Evolutionary conservation across 1,140 invertebrate genomes (phyloP), one percentile per base, ranked within the genome.

Genomic region (Drosophila miranda): DNA sequence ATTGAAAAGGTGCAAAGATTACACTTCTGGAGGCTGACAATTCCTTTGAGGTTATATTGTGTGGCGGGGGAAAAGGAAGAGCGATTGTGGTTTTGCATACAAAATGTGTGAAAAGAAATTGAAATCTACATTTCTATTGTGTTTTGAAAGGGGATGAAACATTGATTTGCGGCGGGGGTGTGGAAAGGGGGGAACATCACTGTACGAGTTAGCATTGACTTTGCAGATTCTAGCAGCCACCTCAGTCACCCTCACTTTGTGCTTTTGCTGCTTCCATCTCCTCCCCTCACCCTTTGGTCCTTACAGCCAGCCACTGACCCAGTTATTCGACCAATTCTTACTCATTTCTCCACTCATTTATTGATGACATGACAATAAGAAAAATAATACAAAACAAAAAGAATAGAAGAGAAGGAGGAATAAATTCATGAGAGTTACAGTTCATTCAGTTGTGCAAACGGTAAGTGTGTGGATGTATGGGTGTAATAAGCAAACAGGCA

Each of bases 51-150:
- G 55, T 80, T 84, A 79, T 62, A 71, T 80, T 80, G 61, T 80
- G 61, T 61, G 53, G 56, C 1, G 11, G 23, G n/a, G n/a, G n/a
- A n/a, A n/a, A n/a, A 26, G 23, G 23, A 43, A 28, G 13, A 48
- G n/a, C 38, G 57, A 14, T 21, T 52, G 42, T 11, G 49, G 23
- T 61, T 78, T 68, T 49, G 48, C 64, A 79, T 60, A 61, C 50
- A 66, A 81, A 81, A 81, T 77, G 72, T 78, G 13, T 38, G 43
- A 23, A n/a, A n/a, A n/a, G n/a, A n/a, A n/a, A n/a, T n/a, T n/a
- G n/a, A n/a, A 86, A 84, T 86, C 73, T 56, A 76, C 76, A 84
- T 84, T 79, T 62, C 44, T 55, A 79, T 80, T 83, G 75, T 78
- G 46, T 46, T 58, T 60, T 67, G 28, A 5, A 5, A 5, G 44